These are phyloP conservation scores for Heterochromis multidens DNA, from an alignment of 2,113 vertebrate species.

Conservation along the genomic window DNA sequence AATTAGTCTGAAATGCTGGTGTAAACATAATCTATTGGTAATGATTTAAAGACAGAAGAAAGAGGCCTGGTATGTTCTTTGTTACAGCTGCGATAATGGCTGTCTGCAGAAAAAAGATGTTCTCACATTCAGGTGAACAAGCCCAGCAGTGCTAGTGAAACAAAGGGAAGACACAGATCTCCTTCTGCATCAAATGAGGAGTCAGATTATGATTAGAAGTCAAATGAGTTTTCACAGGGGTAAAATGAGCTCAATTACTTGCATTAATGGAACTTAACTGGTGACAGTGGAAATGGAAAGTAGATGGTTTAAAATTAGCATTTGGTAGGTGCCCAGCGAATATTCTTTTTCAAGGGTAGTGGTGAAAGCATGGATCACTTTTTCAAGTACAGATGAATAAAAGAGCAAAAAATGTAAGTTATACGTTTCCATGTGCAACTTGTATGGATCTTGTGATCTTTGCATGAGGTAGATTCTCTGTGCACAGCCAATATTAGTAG, in stretches of 20 bases:
- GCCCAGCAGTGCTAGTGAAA: not conserved
- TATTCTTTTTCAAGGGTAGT: not conserved
- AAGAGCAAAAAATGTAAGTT: not conserved
- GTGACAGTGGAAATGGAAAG: conserved; percentile 10
- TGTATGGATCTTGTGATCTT: not conserved
- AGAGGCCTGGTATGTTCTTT: not conserved
- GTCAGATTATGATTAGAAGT: conserved; percentile 40
- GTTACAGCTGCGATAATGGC: not conserved
- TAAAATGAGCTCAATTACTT: conserved; percentile 43
- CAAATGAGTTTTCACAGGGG: conserved; percentile 39
- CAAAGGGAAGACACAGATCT: not conserved
- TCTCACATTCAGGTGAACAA: not conserved
- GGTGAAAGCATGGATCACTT: not conserved
- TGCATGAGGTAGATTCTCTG: not conserved
- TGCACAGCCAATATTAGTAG: not conserved
- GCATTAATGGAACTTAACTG: conserved; percentile 28
- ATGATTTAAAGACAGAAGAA: not conserved
- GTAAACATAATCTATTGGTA: not conserved
- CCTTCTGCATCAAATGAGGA: conserved; percentile 12
- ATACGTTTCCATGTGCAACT: not conserved
- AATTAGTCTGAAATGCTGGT: not conserved
- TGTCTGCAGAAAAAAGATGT: not conserved
- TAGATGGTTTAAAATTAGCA: conserved; percentile 11
- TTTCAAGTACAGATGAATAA: not conserved
- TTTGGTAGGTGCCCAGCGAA: not conserved